Evolutionary conservation across 2,888 invertebrate species (phyloP), one percentile per base, ranked within the genome.

Genomic region (Nemotelus nigrinus): DNA sequence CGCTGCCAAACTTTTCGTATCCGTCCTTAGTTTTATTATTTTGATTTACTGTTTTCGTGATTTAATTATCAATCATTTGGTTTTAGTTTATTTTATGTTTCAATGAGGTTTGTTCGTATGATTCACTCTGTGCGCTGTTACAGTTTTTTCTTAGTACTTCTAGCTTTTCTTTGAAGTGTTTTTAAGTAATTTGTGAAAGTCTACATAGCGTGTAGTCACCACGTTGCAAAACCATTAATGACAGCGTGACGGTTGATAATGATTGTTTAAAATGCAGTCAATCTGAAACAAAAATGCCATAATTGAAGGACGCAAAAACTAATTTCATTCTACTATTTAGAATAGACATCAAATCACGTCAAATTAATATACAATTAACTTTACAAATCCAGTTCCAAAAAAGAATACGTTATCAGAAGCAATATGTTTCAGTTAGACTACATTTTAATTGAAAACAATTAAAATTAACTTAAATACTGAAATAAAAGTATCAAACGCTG

Each of bases 241-340:
- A 25, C 25, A 25, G 25, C 25, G 25, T 25, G 25, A 25, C 25
- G 25, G 25, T 25, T 25, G 25, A 25, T 25, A 25, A 25, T 25
- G 25, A 25, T 25, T 25, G 10, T 55, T 60, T 76, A 78, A 80
- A 80, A 78, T 76, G 80, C 70, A 79, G 80, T 78, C 77, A 79
- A 81, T 79, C 81, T 81, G 81, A 80, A 81, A 81, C 81, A 80
- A 79, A 81, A 81, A 81, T 81, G 81, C 81, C 81, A 80, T 77
- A 72, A 72, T 79, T 76, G 64, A 25, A 25, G 25, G 25, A 25
- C 25, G 1, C 25, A 25, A 25, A 25, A 79, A 65, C 76, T 76
- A 75, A 60, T 5, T 74, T 50, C 67, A 47, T 67, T 47, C 44
- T 8, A 57, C 39, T 45, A 25, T 5, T 60, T 58, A 45, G 41